phyloP scores from a whole-genome alignment of 2,888 invertebrate genomes.

The Chelonus formosanus region DNA sequence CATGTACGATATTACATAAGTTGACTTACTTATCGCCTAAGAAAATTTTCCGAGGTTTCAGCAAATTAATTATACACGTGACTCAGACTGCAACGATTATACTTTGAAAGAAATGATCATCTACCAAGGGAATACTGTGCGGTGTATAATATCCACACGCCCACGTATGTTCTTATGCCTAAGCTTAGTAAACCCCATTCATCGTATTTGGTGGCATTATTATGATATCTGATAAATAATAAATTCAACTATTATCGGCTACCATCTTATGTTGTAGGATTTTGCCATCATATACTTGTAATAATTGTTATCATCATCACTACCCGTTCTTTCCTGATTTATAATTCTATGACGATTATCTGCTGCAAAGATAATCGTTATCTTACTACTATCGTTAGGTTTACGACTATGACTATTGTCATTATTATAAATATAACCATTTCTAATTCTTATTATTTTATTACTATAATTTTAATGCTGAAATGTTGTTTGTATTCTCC shows the following conservation, averaged over 20 bases:
- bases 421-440: slow-evolving; percentile 29
- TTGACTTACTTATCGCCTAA: slow-evolving; percentile 1
- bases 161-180: slow-evolving; percentile 38
- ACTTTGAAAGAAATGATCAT: slow-evolving; percentile 10
- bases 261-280: neutral
- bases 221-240: slow-evolving; percentile 18
- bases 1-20: too few relatives aligned
- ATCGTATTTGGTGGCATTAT: slow-evolving; percentile 9
- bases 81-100: neutral
- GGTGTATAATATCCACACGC: neutral
- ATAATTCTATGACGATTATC: slow-evolving; percentile 17
- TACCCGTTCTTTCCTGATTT: slow-evolving; percentile 15
- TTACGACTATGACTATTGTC: slow-evolving; percentile 46
- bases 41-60: slow-evolving; percentile 14
- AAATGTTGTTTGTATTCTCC: slow-evolving; percentile 53
- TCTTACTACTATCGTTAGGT: slow-evolving; percentile 36
- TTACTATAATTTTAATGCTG: slow-evolving; percentile 47
- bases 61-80: slow-evolving; percentile 12
- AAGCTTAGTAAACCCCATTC: slow-evolving; percentile 47
- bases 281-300: slow-evolving; percentile 7
- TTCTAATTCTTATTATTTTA: slow-evolving; percentile 36
- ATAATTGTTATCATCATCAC: slow-evolving; percentile 10
- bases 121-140: neutral
- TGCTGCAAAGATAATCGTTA: slow-evolving; percentile 24
- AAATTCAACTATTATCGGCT: neutral